Evolutionary conservation across 2,113 vertebrate genomes (phyloP).

Genomic region (Polypterus bichir): DNA sequence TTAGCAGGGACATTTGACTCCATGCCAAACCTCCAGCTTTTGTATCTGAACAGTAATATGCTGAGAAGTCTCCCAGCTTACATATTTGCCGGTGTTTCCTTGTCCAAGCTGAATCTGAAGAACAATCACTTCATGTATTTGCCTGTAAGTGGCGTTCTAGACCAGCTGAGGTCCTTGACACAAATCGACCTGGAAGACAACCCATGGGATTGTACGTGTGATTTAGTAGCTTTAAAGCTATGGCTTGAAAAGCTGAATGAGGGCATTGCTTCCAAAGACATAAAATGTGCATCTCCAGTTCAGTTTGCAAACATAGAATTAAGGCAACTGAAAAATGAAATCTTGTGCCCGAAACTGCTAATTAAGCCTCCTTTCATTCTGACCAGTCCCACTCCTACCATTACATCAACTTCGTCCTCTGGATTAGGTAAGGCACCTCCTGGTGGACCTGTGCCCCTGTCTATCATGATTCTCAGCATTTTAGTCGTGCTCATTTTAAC

Average conservation of each 20-base stretch:
- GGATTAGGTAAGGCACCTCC: conserved; percentile 79
- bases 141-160: conserved; percentile 90
- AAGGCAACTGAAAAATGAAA: conserved; percentile 85
- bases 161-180: conserved; percentile 80
- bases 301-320: conserved; percentile 91
- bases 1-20: conserved; percentile 86
- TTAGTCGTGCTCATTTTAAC: conserved; percentile 92
- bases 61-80: conserved; percentile 84
- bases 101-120: conserved; percentile 83
- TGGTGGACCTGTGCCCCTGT: conserved; percentile 86
- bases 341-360: conserved; percentile 83
- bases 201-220: conserved; percentile 95
- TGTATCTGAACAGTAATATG: conserved; percentile 93
- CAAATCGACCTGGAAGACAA: conserved; percentile 95
- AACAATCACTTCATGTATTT: conserved; percentile 98
- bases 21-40: conserved; percentile 85
- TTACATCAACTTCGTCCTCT: conserved; percentile 63
- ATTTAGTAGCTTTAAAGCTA: conserved; percentile 87
- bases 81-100: conserved; percentile 77
- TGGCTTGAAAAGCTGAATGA: conserved; percentile 89
- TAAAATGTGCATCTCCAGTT: conserved; percentile 83
- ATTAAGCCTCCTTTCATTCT: conserved; percentile 71
- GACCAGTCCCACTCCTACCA: conserved; percentile 60
- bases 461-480: conserved; percentile 93
- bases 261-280: conserved; percentile 79